Evolutionary conservation across 2,888 invertebrate species (phyloP), one percentile per base, ranked within the genome.

Genomic region (Fabriciana adippe): DNA sequence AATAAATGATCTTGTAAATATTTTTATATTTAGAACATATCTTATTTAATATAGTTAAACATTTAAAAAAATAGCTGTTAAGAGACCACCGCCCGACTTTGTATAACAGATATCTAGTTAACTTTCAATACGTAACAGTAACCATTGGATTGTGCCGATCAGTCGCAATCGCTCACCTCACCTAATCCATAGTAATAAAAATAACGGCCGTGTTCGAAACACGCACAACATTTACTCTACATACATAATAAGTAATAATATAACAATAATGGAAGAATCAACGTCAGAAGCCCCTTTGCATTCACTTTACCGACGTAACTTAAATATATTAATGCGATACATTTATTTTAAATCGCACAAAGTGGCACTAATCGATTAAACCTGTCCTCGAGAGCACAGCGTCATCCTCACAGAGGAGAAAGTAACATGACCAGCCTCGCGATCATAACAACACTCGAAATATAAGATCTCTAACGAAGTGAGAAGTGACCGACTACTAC

Each of bases 211-310:
- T 53, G 35, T 41, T 8, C 35, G 11, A 35, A 18, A 18, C 14
- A 15, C 15, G 18, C 14, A 6, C 18, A 6, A 16, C 3, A 55
- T 45, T 48, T 48, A 26, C 55, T 18, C 55, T 16, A 61, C 21
- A 41, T 21, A 54, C 18, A 47, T 26, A 21, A 21, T 47, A 26
- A 57, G 21, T 54, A n/a, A 57, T 51, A 55, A 53, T 79, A 80
- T 80, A 80, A 82, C 79, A 89, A 89, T 83, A 88, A 87, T 90
- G 90, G 90, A 91, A 91, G 90, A 89, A 77, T 84, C 81, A 75
- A 56, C 35, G 51, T 85, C 78, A 87, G 89, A 89, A 90, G 87
- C 86, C 84, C 88, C 81, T 79, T 79, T 81, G 82, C 76, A 67
- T 57, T 61, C 57, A 57, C 64, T 53, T 59, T 51, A 48, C n/a